Evolutionary conservation across 2,113 vertebrate genomes (phyloP).

Genomic region (Saguinus imperator): DNA sequence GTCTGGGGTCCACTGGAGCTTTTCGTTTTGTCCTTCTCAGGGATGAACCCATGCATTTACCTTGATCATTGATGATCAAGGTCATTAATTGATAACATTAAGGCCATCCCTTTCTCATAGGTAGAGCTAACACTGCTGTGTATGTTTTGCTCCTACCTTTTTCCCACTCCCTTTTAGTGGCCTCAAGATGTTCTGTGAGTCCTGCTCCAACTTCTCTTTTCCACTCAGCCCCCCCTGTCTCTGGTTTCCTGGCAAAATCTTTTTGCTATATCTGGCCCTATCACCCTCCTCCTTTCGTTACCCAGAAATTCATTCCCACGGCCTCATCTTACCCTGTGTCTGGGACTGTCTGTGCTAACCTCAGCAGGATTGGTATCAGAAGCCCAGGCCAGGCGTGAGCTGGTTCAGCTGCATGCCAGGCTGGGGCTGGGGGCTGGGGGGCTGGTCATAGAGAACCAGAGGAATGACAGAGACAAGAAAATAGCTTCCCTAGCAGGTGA

Average conservation of each 20-base stretch:
- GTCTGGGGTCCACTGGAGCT: background rate
- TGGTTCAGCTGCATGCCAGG: background rate
- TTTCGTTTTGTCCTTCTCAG: background rate
- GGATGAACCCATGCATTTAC: background rate
- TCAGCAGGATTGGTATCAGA: background rate
- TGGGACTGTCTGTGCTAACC: background rate
- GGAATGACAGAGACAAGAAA: background rate
- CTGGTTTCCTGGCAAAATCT: conserved; percentile 44
- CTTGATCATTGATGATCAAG: background rate
- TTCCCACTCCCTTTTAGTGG: conserved; percentile 19
- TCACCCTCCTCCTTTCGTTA: background rate
- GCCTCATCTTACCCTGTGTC: background rate
- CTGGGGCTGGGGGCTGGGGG: background rate
- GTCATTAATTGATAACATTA: background rate
- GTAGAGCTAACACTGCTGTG: background rate
- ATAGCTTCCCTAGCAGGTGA: background rate
- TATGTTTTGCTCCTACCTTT: background rate
- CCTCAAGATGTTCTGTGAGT: background rate
- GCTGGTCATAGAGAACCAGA: background rate
- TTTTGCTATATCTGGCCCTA: conserved; percentile 15
- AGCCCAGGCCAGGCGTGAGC: background rate
- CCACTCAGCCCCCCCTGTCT: background rate
- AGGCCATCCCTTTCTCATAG: background rate
- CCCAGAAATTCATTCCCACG: background rate
- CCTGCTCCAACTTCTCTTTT: conserved; percentile 53